Evolutionary conservation across 2,888 invertebrate species (phyloP).

Genomic region (Sminthurinus aureus): DNA sequence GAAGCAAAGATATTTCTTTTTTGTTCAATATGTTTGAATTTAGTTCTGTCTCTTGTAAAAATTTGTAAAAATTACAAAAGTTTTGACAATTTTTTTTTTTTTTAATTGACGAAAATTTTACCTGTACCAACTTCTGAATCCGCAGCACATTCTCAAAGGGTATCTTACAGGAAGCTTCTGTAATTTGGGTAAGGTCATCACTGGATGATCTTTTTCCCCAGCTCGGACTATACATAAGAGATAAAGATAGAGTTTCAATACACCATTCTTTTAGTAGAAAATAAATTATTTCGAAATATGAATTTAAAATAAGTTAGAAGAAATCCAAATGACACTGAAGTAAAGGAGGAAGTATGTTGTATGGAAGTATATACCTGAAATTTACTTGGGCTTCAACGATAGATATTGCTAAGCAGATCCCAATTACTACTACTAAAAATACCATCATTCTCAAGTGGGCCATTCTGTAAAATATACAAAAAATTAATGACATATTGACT

Average conservation of each 20-base stretch:
- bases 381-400: conserved; percentile 36
- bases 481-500: background rate
- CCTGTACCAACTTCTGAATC: conserved; percentile 56
- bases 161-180: conserved; percentile 53
- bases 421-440: conserved; percentile 40
- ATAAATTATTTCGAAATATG: no score
- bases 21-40: no score
- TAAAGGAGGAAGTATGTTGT: no score
- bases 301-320: no score
- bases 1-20: background rate
- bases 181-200: conserved; percentile 36
- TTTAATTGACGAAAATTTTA: conserved; percentile 22
- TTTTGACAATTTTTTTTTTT: background rate
- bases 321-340: no score
- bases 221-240: conserved; percentile 67
- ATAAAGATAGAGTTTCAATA: no score
- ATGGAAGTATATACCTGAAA: background rate
- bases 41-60: no score
- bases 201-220: conserved; percentile 66
- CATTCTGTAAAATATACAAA: conserved; percentile 13
- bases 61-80: background rate
- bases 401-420: conserved; percentile 40
- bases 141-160: conserved; percentile 52
- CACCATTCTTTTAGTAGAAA: no score
- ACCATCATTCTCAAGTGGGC: conserved; percentile 4